Evolutionary conservation across 2,113 vertebrate genomes (phyloP).

Genomic region (Microtus pennsylvanicus): DNA sequence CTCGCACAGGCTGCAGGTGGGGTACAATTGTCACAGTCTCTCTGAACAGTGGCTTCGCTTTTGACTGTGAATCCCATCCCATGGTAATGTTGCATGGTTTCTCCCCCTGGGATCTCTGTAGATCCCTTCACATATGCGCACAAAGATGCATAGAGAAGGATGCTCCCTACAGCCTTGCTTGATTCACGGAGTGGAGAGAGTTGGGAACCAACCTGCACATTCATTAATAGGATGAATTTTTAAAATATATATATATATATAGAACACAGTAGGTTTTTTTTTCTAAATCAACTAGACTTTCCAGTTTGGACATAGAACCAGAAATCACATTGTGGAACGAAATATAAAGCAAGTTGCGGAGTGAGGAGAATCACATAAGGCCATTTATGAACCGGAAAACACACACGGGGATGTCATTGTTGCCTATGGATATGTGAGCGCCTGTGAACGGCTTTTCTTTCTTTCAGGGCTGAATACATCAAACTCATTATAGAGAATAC

Average conservation of each 20-base stretch:
- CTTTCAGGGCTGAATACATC: background rate
- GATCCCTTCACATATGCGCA: background rate
- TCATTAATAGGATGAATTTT: background rate
- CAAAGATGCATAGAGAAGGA: background rate
- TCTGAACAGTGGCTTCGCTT: background rate
- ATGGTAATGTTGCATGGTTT: background rate
- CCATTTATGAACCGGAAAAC: background rate
- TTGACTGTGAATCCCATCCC: background rate
- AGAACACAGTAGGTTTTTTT: background rate
- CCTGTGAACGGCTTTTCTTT: background rate
- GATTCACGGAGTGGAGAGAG: background rate
- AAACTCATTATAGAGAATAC: slow-evolving; percentile 15
- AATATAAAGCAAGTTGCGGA: slow-evolving; percentile 20
- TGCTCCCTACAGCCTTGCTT: background rate
- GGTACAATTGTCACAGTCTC: background rate
- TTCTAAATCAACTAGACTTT: slow-evolving; percentile 7
- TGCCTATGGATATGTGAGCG: background rate
- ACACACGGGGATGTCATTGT: background rate
- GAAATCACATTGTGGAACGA: background rate
- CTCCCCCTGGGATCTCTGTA: background rate
- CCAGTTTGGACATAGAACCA: background rate
- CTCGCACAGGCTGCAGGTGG: background rate
- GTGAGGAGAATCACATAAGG: background rate
- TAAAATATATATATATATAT: too few relatives aligned
- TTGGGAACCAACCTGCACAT: background rate